These are phyloP conservation scores for Semnornis frantzii DNA, from an alignment of 2,113 vertebrate species.

Conservation along the genomic window DNA sequence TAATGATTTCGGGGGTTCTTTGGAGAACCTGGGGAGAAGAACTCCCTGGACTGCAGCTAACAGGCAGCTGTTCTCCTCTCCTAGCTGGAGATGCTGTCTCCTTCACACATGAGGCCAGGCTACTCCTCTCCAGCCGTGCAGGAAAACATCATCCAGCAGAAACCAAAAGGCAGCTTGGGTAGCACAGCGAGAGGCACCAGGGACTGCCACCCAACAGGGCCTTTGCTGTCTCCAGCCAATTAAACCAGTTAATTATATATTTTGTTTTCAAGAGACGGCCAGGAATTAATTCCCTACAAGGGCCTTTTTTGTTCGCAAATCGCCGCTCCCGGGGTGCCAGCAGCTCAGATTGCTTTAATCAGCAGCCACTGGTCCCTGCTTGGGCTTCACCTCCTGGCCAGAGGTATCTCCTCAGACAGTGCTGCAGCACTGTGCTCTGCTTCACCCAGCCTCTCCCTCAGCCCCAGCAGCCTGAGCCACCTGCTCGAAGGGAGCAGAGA, in stretches of 20 bases:
- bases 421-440: background rate
- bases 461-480: accelerated
- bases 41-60: background rate
- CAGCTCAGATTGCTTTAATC: conserved; percentile 55
- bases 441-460: background rate
- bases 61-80: background rate
- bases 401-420: background rate
- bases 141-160: background rate
- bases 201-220: background rate
- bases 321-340: background rate
- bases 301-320: conserved; percentile 39
- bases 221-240: background rate
- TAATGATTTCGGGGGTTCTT: accelerated
- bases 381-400: background rate
- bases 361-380: background rate
- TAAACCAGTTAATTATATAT: background rate
- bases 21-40: accelerated
- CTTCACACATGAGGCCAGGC: background rate
- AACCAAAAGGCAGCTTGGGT: background rate
- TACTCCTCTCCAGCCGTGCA: accelerated
- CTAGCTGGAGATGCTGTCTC: background rate
- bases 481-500: background rate
- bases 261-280: background rate
- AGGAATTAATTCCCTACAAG: conserved; percentile 38
- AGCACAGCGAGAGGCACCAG: background rate